phyloP scores from a whole-genome alignment of 2,888 invertebrate species.

The Mimumesa dahlbomi region DNA sequence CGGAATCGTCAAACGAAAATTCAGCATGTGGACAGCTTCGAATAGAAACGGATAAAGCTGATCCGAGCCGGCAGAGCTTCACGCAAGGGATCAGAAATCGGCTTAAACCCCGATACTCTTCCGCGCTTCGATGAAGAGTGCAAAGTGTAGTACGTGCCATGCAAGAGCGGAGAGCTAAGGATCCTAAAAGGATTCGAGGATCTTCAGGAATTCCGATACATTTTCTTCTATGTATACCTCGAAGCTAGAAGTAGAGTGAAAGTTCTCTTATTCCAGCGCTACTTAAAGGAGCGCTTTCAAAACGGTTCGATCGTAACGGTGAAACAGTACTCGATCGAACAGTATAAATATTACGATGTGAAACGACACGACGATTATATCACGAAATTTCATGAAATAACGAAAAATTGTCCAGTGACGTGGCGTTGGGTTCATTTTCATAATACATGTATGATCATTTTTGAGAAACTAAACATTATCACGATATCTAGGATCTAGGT shows the following conservation, averaged over 20 bases:
- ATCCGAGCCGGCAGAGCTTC: constrained; percentile 54
- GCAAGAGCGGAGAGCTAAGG: constrained; percentile 45
- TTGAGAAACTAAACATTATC: too few relatives aligned
- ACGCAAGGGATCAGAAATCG: constrained; percentile 54
- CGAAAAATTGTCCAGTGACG: too few relatives aligned
- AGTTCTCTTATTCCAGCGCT: constrained; percentile 4
- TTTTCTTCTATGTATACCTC: constrained; percentile 40
- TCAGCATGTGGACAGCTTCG: constrained; percentile 47
- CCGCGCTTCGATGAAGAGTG: constrained; percentile 61
- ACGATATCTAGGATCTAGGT: too few relatives aligned
- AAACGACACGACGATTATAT: too few relatives aligned
- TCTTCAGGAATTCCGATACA: constrained; percentile 48
- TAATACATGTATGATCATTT: too few relatives aligned
- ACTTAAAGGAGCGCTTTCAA: constrained; percentile 10
- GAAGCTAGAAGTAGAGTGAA: constrained; percentile 9
- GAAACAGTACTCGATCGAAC: constrained; percentile 2
- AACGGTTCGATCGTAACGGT: background rate
- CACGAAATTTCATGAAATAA: too few relatives aligned
- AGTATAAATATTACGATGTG: too few relatives aligned
- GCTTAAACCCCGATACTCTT: constrained; percentile 57
- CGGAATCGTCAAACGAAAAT: constrained; percentile 41
- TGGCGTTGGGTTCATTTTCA: too few relatives aligned
- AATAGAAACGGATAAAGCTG: constrained; percentile 60
- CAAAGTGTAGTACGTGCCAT: constrained; percentile 57
- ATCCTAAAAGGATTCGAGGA: constrained; percentile 55